Conservation (phyloP, 2,113 vertebrate genomes). For the Tragelaphus imberbis region DNA sequence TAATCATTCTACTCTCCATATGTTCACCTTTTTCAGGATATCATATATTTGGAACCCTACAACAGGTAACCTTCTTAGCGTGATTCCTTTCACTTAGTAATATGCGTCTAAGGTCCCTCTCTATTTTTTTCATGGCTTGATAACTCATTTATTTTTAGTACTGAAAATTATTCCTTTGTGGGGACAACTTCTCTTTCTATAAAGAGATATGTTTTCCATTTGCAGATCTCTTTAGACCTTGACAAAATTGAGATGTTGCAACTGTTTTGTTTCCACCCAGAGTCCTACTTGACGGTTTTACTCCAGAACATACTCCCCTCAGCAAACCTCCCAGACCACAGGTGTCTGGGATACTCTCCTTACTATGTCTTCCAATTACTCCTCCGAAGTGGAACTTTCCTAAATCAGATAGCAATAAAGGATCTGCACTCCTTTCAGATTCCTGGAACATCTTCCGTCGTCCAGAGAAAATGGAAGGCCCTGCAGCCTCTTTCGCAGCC, state of each 20-base stretch:
- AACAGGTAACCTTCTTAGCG: neutral
- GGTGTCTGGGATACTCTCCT: neutral
- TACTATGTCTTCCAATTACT: neutral
- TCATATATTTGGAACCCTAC: neutral
- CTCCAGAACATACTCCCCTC: neutral
- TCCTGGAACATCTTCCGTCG: slow-evolving; percentile 90
- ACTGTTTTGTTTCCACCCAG: neutral
- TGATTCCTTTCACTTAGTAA: neutral
- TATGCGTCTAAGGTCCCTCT: neutral
- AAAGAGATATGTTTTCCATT: neutral
- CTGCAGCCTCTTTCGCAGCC: slow-evolving; percentile 82
- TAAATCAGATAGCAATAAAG: slow-evolving; percentile 5
- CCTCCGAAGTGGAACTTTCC: slow-evolving; percentile 6
- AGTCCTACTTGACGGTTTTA: neutral
- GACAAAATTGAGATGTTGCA: neutral
- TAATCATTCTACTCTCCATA: neutral
- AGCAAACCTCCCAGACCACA: too few species aligned
- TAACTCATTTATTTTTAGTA: neutral
- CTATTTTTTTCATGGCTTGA: neutral
- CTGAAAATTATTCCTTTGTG: neutral
- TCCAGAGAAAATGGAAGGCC: slow-evolving; percentile 93
- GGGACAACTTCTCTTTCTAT: neutral
- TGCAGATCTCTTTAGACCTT: neutral
- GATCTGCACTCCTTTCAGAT: slow-evolving; percentile 81
- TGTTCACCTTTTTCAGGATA: neutral